A percentile compares a stretch with the other conserved stretches of the same genome.
These are phyloP conservation scores for Acrocephalus scirpaceus DNA, from an alignment of 2,797 vertebrate genomes.

Conservation along the genomic window DNA sequence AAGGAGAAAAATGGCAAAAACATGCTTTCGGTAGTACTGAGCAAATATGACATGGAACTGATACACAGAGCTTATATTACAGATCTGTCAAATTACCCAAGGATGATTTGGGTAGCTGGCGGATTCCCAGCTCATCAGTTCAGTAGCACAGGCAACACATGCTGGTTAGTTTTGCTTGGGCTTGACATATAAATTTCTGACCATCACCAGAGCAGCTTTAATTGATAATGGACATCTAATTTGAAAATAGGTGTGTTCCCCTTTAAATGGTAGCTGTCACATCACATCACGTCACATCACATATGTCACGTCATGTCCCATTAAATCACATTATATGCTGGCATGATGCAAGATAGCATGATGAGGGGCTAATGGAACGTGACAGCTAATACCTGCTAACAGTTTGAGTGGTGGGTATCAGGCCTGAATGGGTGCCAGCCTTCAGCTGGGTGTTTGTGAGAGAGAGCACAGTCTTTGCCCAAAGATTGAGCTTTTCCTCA, in stretches of 20 bases:
- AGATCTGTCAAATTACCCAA: conserved; percentile 72
- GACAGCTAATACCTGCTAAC: conserved; percentile 68
- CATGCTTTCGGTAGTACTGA: conserved; percentile 55
- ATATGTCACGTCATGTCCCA: conserved; percentile 59
- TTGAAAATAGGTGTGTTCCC: conserved; percentile 64
- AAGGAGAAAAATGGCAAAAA: conserved; percentile 57
- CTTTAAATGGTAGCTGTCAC: conserved; percentile 65
- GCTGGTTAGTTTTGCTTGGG: conserved; percentile 42
- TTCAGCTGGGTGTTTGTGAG: background rate
- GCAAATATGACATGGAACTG: conserved; percentile 63
- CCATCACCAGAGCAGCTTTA: conserved; percentile 51
- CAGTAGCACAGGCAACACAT: conserved; percentile 31
- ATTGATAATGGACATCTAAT: conserved; percentile 58
- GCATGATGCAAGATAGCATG: conserved; percentile 42
- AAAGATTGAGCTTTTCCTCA: background rate
- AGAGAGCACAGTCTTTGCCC: background rate
- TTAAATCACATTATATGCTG: conserved; percentile 67
- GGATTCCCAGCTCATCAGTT: conserved; percentile 69
- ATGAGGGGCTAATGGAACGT: conserved; percentile 48
- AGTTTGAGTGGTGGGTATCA: conserved; percentile 37
- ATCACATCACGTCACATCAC: conserved; percentile 56
- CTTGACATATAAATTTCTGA: conserved; percentile 39
- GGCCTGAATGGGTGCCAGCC: background rate
- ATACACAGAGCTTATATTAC: conserved; percentile 67
- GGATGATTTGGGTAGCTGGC: conserved; percentile 71